Percentiles rank a stretch among this genome's conserved stretches.
These are phyloP conservation scores for Gallinago solitaria DNA, from an alignment of 2,797 vertebrate species.

Conservation along the genomic window DNA sequence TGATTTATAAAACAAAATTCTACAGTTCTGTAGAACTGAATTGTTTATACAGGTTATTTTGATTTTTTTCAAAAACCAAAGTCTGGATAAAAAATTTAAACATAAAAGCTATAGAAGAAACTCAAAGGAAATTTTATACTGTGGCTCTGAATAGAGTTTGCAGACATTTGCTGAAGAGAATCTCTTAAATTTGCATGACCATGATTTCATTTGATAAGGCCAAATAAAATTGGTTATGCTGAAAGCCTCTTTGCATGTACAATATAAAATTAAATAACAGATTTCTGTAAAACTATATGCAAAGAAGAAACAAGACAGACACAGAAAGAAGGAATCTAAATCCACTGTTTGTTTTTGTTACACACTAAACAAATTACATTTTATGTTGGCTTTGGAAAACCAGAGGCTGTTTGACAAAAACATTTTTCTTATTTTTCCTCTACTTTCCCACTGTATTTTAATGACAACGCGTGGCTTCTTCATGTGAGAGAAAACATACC, in stretches of 20 bases:
- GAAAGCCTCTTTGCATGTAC: conserved; percentile 42
- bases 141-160: conserved; percentile 34
- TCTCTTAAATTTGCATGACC: conserved; percentile 31
- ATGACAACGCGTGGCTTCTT: conserved; percentile 11
- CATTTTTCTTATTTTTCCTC: neutral
- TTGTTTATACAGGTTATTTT: conserved; percentile 19
- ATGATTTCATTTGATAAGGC: conserved; percentile 57
- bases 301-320: conserved; percentile 50
- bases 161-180: conserved; percentile 41
- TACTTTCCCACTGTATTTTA: conserved; percentile 1
- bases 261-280: conserved; percentile 49
- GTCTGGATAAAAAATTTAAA: conserved; percentile 2
- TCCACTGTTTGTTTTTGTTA: conserved; percentile 20
- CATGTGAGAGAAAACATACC: neutral
- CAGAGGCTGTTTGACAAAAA: neutral
- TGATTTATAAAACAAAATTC: neutral
- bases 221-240: conserved; percentile 31
- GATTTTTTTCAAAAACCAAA: neutral
- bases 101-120: conserved; percentile 40
- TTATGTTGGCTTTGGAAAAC: conserved; percentile 29
- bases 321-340: conserved; percentile 15
- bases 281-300: conserved; percentile 36
- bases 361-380: neutral
- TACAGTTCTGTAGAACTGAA: neutral
- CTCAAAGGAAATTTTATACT: conserved; percentile 31